phyloP scores from a whole-genome alignment of 1,140 invertebrate genomes.

The Oscheius sp. region DNA sequence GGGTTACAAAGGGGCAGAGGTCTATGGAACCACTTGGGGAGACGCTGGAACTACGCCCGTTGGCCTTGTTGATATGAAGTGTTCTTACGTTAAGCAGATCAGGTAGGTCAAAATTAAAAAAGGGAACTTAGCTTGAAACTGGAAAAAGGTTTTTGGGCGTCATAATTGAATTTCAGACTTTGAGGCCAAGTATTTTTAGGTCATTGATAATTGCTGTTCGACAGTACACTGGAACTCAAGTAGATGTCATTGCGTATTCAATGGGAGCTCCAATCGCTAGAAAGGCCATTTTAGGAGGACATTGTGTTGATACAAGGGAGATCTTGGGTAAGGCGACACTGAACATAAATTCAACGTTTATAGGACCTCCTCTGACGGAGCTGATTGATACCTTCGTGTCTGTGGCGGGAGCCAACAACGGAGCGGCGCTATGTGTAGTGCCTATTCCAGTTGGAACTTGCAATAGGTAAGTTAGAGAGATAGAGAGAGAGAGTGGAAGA shows the following conservation, averaged over 20 bases:
- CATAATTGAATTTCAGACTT: not conserved
- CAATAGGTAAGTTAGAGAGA: conserved; percentile 34
- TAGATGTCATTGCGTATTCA: conserved; percentile 58
- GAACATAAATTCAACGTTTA: not conserved
- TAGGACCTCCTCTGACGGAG: conserved; percentile 39
- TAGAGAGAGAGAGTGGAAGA: too few relatives aligned
- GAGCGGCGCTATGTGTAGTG: conserved; percentile 39
- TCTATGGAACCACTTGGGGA: conserved; percentile 60
- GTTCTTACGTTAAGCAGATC: conserved; percentile 55
- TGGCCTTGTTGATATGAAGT: conserved; percentile 58
- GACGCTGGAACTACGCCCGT: conserved; percentile 58
- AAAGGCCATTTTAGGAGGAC: conserved; percentile 49
- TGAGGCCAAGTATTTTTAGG: not conserved
- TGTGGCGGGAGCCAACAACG: conserved; percentile 41
- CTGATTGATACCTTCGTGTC: conserved; percentile 44
- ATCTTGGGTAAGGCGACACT: conserved; percentile 16
- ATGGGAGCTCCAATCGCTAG: conserved; percentile 59
- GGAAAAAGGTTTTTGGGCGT: conserved; percentile 28
- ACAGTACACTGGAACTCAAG: conserved; percentile 51
- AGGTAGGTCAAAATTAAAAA: conserved; percentile 31
- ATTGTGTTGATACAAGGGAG: conserved; percentile 45
- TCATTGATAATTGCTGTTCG: conserved; percentile 46
- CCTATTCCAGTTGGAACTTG: conserved; percentile 44
- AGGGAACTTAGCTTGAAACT: not conserved
- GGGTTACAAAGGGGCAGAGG: conserved; percentile 51